These are phyloP conservation scores for Drosophila suboccidentalis DNA, from an alignment of 2,888 invertebrate genomes.

Conservation along the genomic window DNA sequence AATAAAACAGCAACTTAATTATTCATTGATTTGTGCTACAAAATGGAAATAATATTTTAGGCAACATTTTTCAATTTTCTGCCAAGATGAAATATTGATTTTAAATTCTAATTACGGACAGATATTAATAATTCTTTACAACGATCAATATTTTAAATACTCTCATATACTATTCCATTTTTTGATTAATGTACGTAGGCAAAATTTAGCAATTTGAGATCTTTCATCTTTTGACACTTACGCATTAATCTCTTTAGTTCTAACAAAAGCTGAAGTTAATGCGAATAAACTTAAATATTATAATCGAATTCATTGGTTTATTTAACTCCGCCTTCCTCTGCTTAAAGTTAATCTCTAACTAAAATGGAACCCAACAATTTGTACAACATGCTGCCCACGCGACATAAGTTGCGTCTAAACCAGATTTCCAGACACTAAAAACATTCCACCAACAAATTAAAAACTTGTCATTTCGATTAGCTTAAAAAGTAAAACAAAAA, in stretches of 20 bases:
- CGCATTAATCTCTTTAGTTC: slow-evolving; percentile 36
- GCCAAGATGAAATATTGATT: slow-evolving; percentile 1
- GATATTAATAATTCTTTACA: slow-evolving; percentile 4
- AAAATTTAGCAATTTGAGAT: slow-evolving; percentile 17
- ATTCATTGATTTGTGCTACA: slow-evolving; percentile 11
- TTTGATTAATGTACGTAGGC: not conserved
- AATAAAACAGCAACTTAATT: slow-evolving; percentile 2
- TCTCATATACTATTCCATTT: not conserved
- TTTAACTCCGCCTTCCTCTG: slow-evolving; percentile 9
- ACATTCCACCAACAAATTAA: slow-evolving; percentile 45
- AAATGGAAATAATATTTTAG: not conserved
- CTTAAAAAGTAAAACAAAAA: slow-evolving; percentile 42
- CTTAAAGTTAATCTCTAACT: slow-evolving; percentile 28
- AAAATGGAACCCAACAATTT: slow-evolving; percentile 61
- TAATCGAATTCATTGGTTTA: slow-evolving; percentile 20
- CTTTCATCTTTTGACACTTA: slow-evolving; percentile 32
- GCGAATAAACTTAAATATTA: slow-evolving; percentile 14
- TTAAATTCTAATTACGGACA: not conserved
- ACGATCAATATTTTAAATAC: not conserved
- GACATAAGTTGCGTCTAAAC: slow-evolving; percentile 36
- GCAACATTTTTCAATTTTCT: slow-evolving; percentile 5
- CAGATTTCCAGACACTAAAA: slow-evolving; percentile 33
- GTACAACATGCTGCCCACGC: slow-evolving; percentile 67
- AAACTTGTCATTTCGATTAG: slow-evolving; percentile 77
- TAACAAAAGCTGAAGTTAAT: slow-evolving; percentile 32